Evolutionary conservation across 2,888 invertebrate species (phyloP).

Genomic region (Lasioglossum morio): DNA sequence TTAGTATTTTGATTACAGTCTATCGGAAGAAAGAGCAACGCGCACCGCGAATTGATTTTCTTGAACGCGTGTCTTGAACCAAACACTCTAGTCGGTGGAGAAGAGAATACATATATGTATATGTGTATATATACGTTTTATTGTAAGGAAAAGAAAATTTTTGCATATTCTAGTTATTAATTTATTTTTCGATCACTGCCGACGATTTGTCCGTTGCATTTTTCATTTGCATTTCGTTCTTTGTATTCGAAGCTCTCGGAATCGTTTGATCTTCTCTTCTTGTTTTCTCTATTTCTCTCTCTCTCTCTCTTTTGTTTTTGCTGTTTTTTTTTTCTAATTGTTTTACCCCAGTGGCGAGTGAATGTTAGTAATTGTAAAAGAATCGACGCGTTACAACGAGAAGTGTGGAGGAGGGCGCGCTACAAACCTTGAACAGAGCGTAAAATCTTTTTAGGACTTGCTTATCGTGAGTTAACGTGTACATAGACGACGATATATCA

Average conservation of each 20-base stretch:
- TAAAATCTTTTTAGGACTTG: slow-evolving; percentile 36
- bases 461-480: slow-evolving; percentile 42
- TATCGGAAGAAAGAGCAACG: background rate
- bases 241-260: slow-evolving; percentile 23
- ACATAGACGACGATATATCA: slow-evolving; percentile 51
- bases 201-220: slow-evolving; percentile 56
- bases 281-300: background rate
- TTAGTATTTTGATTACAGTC: slow-evolving; percentile 1
- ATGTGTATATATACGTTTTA: slow-evolving; percentile 6
- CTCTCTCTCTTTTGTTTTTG: background rate
- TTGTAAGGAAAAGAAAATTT: slow-evolving; percentile 37
- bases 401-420: slow-evolving; percentile 32
- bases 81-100: slow-evolving; percentile 59
- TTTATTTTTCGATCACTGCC: slow-evolving; percentile 36
- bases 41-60: slow-evolving; percentile 8
- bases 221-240: slow-evolving; percentile 55
- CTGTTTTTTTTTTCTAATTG: background rate
- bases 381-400: slow-evolving; percentile 49
- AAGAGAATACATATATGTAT: slow-evolving; percentile 49
- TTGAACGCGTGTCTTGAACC: slow-evolving; percentile 33
- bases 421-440: slow-evolving; percentile 33
- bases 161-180: slow-evolving; percentile 40
- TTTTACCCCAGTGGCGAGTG: slow-evolving; percentile 32
- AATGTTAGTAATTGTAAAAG: slow-evolving; percentile 28
- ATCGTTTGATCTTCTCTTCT: slow-evolving; percentile 20